Base-by-base conservation (phyloP, 2,888 invertebrate genomes). In the Amblyjoppa fuscipennis region DNA sequence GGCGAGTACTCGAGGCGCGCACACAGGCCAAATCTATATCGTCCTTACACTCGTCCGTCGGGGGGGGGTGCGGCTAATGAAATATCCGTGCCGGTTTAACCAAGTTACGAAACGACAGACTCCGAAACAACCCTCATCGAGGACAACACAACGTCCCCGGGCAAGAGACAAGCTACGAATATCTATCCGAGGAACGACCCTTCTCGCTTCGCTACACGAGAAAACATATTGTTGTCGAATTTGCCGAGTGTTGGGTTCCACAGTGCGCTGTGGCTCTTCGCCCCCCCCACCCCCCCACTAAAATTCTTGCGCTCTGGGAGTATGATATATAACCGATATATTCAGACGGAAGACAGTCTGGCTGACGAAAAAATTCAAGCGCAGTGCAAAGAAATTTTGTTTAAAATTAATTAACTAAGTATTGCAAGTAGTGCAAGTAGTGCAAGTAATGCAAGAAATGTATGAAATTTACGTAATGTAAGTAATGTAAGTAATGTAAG, bases 71-170 rank as follows among this genome's bases (percentile, higher is more conserved):
- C 84, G 90, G 91, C 92, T 94, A 94, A 94, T 94, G 94, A 94
- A 94, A 94, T 94, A 93, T 93, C 93, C 92, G 92, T 93, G 92
- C 92, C 91, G 92, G 89, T 94, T 93, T 94, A 94, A 94, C 92
- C 93, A 92, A 94, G 93, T 94, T 94, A 87, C 83, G 81, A 87
- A 87, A 84, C 59, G 79, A 61, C 81, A 64, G 85, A 83, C 76
- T 87, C 59, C 86, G 73, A 77, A 74, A 83, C 56, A 70, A 73
- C 81, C 70, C 91, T 90, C 82, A 86, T 59, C 59, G 86, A 56
- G 75, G 84, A 90, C 89, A 87, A 90, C 91, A 25, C 76, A 66
- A 76, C 76, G 51, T 66, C 87, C 85, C 59, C 70, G 69, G 84
- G 75, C 84, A 41, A 83, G 90, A 89, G 89, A 28, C 85, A 85